Percentiles rank a stretch among this genome's conserved stretches.
phyloP scores from a whole-genome alignment of 2,113 vertebrate species.

The Pygoscelis adeliae region DNA sequence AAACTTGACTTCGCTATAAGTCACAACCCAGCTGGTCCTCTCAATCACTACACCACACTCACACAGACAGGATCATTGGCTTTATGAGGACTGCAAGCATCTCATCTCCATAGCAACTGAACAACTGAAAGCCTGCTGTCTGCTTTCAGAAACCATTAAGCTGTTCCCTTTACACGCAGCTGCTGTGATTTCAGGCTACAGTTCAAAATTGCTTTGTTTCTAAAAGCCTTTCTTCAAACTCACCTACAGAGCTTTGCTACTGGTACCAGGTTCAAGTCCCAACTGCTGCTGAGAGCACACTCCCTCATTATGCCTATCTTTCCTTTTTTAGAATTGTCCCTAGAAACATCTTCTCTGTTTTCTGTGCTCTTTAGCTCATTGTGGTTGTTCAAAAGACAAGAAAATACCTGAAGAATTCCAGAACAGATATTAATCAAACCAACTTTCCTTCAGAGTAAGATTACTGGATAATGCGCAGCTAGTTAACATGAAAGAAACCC shows the following conservation, averaged over 20 bases:
- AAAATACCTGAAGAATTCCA: slow-evolving; percentile 14
- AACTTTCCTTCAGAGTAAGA: neutral
- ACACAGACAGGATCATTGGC: neutral
- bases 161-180: neutral
- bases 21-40: neutral
- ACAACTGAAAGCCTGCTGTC: neutral
- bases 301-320: neutral
- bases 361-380: neutral
- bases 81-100: neutral
- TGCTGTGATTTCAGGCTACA: neutral
- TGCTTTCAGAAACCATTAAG: neutral
- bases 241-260: neutral
- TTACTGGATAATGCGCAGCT: neutral
- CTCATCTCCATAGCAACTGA: neutral
- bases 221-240: neutral
- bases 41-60: neutral
- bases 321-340: neutral
- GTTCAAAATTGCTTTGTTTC: neutral
- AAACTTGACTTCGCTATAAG: neutral
- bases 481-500: neutral
- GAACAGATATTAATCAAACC: neutral
- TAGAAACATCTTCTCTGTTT: neutral
- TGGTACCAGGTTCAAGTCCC: neutral
- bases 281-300: neutral
- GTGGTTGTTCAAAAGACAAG: neutral